Conservation (phyloP, 2,113 vertebrate species). For the Meriones unguiculatus region DNA sequence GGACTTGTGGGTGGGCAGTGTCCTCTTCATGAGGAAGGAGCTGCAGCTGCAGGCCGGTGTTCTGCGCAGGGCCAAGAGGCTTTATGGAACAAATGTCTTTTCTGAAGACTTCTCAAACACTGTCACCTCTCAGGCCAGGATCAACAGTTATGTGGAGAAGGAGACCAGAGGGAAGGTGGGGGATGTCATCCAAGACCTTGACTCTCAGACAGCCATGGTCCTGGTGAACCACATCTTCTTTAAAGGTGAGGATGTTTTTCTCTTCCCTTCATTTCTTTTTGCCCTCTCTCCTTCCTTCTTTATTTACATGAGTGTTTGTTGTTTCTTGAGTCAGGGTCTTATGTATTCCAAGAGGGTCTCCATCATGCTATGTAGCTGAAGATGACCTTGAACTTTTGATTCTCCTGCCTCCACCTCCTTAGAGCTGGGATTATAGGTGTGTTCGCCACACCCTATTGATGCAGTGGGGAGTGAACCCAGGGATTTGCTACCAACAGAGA, state of each 20-base stretch:
- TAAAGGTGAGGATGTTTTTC: constrained; percentile 86
- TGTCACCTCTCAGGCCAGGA: constrained; percentile 82
- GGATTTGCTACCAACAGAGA: no score
- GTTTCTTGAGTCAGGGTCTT: not conserved
- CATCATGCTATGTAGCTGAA: not conserved
- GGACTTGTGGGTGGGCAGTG: constrained; percentile 87
- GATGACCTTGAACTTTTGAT: not conserved
- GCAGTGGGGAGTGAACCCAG: not conserved
- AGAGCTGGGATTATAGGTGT: not conserved
- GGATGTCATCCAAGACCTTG: constrained; percentile 88
- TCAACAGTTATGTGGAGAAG: constrained; percentile 90
- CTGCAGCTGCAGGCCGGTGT: constrained; percentile 85
- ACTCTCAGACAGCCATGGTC: constrained; percentile 87
- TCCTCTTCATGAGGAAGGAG: constrained; percentile 86
- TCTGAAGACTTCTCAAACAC: constrained; percentile 87
- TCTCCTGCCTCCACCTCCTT: not conserved
- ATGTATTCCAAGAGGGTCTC: not conserved
- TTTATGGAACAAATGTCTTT: constrained; percentile 87
- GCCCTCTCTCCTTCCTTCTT: not conserved
- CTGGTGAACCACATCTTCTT: constrained; percentile 92
- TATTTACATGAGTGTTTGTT: not conserved
- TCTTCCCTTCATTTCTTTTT: not conserved
- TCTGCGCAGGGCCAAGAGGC: constrained; percentile 83
- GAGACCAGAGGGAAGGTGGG: constrained; percentile 91
- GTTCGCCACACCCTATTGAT: not conserved